Percentiles rank a stretch among this genome's conserved stretches.
phyloP scores from a whole-genome alignment of 2,888 invertebrate species.

The Aleiodes alternator region DNA sequence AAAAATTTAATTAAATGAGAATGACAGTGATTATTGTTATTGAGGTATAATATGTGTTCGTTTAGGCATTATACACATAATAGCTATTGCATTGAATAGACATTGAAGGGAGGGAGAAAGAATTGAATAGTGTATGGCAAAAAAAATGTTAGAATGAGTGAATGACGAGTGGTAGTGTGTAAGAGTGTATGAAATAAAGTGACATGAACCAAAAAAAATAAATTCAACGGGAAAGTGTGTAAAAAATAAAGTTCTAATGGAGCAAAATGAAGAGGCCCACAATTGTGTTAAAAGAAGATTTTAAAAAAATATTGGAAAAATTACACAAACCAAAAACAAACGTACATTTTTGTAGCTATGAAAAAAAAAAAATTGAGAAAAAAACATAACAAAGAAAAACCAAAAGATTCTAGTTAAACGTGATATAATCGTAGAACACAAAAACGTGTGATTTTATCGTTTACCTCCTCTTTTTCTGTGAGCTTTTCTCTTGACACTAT shows the following conservation, averaged over 20 bases:
- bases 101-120: slow-evolving; percentile 43
- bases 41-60: slow-evolving; percentile 74
- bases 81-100: slow-evolving; percentile 66
- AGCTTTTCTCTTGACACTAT: slow-evolving; percentile 7
- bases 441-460: slow-evolving; percentile 46
- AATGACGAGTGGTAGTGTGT: slow-evolving; percentile 19
- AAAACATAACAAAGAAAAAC: neutral
- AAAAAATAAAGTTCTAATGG: neutral
- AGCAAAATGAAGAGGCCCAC: neutral
- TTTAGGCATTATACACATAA: slow-evolving; percentile 71
- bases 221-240: neutral
- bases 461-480: slow-evolving; percentile 33
- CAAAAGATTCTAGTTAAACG: slow-evolving; percentile 54
- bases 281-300: neutral
- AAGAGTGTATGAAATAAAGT: neutral
- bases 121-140: neutral
- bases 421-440: slow-evolving; percentile 53
- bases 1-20: slow-evolving; percentile 44
- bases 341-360: slow-evolving; percentile 54
- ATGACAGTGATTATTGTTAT: slow-evolving; percentile 65
- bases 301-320: neutral
- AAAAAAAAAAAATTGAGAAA: slow-evolving; percentile 21
- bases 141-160: slow-evolving; percentile 20
- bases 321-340: slow-evolving; percentile 42
- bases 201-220: neutral